Evolutionary conservation across 2,113 vertebrate species (phyloP).

Genomic region (Cygnus buccinator): DNA sequence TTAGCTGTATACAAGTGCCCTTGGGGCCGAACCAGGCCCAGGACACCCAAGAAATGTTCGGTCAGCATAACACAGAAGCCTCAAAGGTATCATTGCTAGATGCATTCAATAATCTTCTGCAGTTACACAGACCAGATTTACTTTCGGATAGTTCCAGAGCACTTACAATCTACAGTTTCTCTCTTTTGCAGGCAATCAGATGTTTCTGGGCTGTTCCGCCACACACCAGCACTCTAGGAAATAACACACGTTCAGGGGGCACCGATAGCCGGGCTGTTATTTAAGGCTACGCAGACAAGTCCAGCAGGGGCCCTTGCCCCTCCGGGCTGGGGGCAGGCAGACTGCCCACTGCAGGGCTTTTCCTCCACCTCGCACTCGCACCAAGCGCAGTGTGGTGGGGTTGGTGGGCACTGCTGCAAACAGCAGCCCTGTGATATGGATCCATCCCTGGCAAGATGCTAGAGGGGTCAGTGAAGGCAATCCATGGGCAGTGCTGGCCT

Average conservation of each 20-base stretch:
- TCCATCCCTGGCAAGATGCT: neutral
- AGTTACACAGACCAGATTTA: neutral
- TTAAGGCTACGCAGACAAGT: neutral
- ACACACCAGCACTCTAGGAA: neutral
- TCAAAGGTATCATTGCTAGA: neutral
- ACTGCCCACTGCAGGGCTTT: neutral
- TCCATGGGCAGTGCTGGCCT: neutral
- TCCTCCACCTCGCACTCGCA: neutral
- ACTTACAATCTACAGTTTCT: neutral
- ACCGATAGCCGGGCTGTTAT: neutral
- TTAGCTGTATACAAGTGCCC: neutral
- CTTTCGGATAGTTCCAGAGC: neutral
- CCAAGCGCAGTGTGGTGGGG: fast-evolving
- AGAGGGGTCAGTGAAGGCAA: neutral
- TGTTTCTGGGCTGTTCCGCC: neutral
- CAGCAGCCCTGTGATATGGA: fast-evolving
- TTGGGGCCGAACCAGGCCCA: neutral
- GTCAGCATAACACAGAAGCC: neutral
- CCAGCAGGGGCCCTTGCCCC: neutral
- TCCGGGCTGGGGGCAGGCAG: neutral
- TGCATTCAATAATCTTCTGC: neutral
- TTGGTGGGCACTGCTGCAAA: neutral
- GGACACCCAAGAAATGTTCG: neutral
- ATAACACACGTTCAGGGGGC: neutral
- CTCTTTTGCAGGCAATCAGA: neutral